These are phyloP conservation scores for mouse (Mus musculus) DNA, from an alignment of 2,113 vertebrate species.

Conservation along the genomic window DNA sequence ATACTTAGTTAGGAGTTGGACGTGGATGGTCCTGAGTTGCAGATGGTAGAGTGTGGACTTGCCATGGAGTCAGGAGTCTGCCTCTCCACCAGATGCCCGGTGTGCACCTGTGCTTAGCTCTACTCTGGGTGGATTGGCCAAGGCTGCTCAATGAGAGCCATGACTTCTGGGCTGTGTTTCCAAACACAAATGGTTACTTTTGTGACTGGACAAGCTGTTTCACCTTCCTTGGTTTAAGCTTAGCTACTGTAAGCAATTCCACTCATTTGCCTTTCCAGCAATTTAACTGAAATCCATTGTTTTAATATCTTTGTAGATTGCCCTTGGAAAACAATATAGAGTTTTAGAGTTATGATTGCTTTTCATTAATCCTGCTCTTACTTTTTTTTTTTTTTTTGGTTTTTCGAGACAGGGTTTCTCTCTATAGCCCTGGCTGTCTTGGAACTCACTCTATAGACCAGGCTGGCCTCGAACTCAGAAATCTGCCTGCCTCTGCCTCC, in stretches of 20 bases:
- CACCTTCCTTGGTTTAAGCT: background rate
- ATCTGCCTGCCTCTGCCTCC: no score
- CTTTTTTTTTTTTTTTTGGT: no score
- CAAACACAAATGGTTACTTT: background rate
- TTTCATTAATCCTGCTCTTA: constrained; percentile 47
- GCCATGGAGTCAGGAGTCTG: background rate
- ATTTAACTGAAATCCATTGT: constrained; percentile 45
- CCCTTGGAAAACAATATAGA: constrained; percentile 35
- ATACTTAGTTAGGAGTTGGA: background rate
- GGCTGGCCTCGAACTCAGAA: no score
- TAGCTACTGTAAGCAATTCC: background rate
- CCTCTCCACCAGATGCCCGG: background rate
- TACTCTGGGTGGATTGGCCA: background rate
- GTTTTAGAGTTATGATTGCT: constrained; percentile 28
- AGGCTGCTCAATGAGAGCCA: background rate
- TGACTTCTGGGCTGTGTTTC: background rate
- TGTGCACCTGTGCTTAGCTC: background rate
- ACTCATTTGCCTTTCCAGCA: constrained; percentile 39
- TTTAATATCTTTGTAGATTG: background rate
- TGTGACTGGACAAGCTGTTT: background rate
- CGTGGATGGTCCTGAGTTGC: background rate
- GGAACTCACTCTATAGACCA: no score
- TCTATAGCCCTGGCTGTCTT: no score
- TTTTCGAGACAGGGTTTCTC: no score
- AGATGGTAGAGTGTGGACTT: background rate